These are phyloP conservation scores for Bombus impatiens DNA, from an alignment of 1,140 invertebrate species.

Conservation along the genomic window DNA sequence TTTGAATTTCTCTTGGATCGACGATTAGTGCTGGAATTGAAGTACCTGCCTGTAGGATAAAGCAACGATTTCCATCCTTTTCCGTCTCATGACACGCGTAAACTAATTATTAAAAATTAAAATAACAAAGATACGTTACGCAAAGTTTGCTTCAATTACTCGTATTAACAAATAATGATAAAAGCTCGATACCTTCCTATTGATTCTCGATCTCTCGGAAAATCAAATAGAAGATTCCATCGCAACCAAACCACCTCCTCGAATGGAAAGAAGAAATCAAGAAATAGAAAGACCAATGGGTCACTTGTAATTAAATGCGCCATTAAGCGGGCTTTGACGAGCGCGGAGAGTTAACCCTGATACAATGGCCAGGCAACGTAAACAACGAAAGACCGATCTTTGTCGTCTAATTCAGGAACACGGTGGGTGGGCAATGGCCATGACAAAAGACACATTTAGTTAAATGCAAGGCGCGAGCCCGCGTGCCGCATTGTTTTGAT, in stretches of 20 bases:
- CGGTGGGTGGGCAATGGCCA: conserved; percentile 15
- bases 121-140: too few relatives aligned
- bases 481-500: conserved; percentile 41
- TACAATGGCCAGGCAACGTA: conserved; percentile 13
- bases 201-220: not conserved
- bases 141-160: too few relatives aligned
- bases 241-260: too few relatives aligned
- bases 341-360: not conserved
- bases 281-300: not conserved
- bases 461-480: conserved; percentile 29
- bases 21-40: not conserved
- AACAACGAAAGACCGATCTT: conserved; percentile 8
- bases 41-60: not conserved
- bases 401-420: conserved; percentile 21
- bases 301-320: conserved; percentile 37
- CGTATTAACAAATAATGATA: too few relatives aligned
- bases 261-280: not conserved
- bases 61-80: too few relatives aligned
- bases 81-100: too few relatives aligned
- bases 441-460: conserved; percentile 46
- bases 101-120: too few relatives aligned
- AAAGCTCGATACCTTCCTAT: too few relatives aligned
- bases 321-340: conserved; percentile 30
- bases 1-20: not conserved
- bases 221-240: not conserved